These are phyloP conservation scores for Pardalotus punctatus DNA, from an alignment of 2,113 vertebrate genomes.

Conservation along the genomic window DNA sequence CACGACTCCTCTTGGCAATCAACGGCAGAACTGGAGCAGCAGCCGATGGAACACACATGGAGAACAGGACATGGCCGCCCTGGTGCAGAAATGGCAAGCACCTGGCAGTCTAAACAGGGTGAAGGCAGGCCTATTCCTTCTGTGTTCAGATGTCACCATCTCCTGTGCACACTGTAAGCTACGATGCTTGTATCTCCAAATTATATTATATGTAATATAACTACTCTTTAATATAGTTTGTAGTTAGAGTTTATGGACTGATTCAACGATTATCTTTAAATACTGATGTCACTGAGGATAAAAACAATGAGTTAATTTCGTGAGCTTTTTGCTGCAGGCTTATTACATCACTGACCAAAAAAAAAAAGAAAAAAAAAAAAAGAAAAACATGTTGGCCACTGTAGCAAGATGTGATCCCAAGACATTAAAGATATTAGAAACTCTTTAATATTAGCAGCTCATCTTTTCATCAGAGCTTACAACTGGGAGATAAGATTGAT, in stretches of 20 bases:
- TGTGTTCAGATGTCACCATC: background rate
- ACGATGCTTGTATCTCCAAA: background rate
- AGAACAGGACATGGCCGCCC: background rate
- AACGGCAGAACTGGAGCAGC: background rate
- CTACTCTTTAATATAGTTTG: background rate
- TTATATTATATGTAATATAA: background rate
- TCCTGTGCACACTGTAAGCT: background rate
- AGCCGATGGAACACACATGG: fast-evolving
- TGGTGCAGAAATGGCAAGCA: fast-evolving
- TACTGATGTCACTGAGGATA: background rate
- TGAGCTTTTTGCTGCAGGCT: background rate
- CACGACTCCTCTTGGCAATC: background rate
- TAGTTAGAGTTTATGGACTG: background rate
- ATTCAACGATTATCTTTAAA: background rate
- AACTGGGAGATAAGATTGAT: background rate
- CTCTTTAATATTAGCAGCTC: background rate
- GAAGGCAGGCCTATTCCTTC: background rate
- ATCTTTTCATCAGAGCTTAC: background rate
- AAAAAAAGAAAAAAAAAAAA: background rate
- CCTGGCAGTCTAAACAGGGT: background rate
- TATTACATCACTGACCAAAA: background rate
- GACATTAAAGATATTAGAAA: background rate
- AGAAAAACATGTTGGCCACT: background rate
- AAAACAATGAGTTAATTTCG: background rate
- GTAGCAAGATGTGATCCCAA: background rate